phyloP scores from a whole-genome alignment of 2,888 invertebrate genomes.

The Monochamus alternatus region DNA sequence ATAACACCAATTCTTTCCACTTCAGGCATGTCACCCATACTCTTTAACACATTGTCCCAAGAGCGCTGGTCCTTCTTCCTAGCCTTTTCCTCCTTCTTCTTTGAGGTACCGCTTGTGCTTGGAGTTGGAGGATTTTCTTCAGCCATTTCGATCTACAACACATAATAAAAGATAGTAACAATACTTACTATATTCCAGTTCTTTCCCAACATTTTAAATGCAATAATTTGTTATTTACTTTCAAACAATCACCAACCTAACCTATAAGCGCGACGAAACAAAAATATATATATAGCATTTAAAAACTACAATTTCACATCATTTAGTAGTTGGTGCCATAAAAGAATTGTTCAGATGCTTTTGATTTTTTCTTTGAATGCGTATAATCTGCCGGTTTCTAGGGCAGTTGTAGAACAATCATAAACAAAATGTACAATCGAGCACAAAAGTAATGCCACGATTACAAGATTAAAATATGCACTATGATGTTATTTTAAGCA shows the following conservation, averaged over 20 bases:
- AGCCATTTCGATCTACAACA: constrained; percentile 17
- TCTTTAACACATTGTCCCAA: constrained; percentile 79
- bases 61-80: constrained; percentile 72
- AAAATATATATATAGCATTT: too few species aligned
- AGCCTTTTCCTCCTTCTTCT: constrained; percentile 52
- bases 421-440: too few species aligned
- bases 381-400: too few species aligned
- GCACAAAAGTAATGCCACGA: too few species aligned
- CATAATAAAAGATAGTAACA: background rate
- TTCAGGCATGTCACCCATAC: constrained; percentile 73
- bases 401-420: too few species aligned
- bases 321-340: too few species aligned
- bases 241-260: constrained; percentile 35
- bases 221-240: constrained; percentile 9
- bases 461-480: too few species aligned
- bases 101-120: constrained; percentile 26
- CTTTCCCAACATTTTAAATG: too few species aligned
- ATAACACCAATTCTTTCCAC: constrained; percentile 82
- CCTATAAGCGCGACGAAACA: background rate
- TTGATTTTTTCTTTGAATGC: too few species aligned
- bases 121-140: constrained; percentile 24
- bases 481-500: too few species aligned
- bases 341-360: too few species aligned
- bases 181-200: background rate
- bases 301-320: too few species aligned